Evolutionary conservation across 2,888 invertebrate genomes (phyloP).

Genomic region (Thereva nobilitata): DNA sequence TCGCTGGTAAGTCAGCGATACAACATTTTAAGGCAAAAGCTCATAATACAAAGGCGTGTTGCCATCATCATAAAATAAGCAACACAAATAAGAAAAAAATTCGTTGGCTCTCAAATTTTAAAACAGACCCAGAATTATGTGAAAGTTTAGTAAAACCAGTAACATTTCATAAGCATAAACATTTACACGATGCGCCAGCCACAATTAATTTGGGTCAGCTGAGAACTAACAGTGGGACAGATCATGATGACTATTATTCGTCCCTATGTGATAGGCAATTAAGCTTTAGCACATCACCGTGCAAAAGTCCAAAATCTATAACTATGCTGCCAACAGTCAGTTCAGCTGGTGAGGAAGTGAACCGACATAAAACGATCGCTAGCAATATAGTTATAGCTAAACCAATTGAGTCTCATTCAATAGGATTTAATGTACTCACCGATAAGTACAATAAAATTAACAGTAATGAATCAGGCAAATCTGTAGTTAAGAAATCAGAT

Average conservation of each 20-base stretch:
- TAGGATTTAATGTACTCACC: conserved; percentile 49
- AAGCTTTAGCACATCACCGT: conserved; percentile 52
- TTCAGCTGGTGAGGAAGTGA: background rate
- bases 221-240: conserved; percentile 35
- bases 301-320: conserved; percentile 47
- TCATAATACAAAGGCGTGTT: conserved; percentile 6
- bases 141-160: conserved; percentile 48
- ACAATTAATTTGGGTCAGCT: conserved; percentile 4
- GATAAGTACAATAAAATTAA: conserved; percentile 1
- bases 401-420: conserved; percentile 49
- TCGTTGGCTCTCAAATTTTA: conserved; percentile 47
- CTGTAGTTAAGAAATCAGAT: conserved; percentile 13
- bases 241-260: conserved; percentile 50
- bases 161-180: conserved; percentile 35
- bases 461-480: background rate
- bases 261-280: conserved; percentile 53
- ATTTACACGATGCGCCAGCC: conserved; percentile 20
- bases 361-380: background rate
- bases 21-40: conserved; percentile 32
- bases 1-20: conserved; percentile 31
- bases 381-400: conserved; percentile 48
- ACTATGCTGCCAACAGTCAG: conserved; percentile 1
- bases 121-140: conserved; percentile 51
- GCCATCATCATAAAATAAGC: conserved; percentile 37
- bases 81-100: conserved; percentile 37